Base-by-base conservation (phyloP, 2,888 invertebrate species). In the Xylocampa areola region DNA sequence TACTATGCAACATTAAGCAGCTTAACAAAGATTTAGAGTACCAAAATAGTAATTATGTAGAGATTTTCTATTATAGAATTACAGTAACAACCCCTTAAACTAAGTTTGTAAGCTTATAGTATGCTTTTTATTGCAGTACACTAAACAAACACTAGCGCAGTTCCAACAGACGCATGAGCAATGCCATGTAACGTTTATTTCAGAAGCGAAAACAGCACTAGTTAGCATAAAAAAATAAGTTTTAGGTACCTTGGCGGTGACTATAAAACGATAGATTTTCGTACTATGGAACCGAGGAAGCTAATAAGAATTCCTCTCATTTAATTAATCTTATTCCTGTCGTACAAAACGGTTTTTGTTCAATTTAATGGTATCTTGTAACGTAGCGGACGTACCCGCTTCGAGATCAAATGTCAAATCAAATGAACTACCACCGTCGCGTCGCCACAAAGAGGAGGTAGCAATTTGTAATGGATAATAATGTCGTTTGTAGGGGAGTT, bases 321-420 rank as follows among this genome's bases (percentile, higher is more conserved):
- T 16, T 33, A 50, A 43, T 48, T 6, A 44, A 59, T 47, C 10
- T 47, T 30, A 43, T 43, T 47, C 43, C 17, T 43, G 7, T 23
- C 11, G 16, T 21, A 45, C 48, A 61, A 62, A 61, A 39, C 35
- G 43, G 54, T 51, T 11, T 39, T 40, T 53, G 52, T 65, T 44
- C 40, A 66, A 59, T 59, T 68, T 35, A n/a, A 7, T 2, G 30
- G 37, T 29, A 10, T 33, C 41, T 27, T 33, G 47, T 35, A 21
- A 41, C 29, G 14, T 13, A 32, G 37, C 14, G n/a, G 30, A 23
- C 19, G 16, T 7, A 19, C 23, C 11, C 32, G 27, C 37, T 39
- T 50, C 44, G 51, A 65, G 54, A 48, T 68, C 54, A 35, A 36
- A 54, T 60, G 68, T 64, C 70, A 60, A 59, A 65, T 64, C 50